These are phyloP conservation scores for Burhinus bistriatus DNA, from an alignment of 2,113 vertebrate genomes.

Conservation along the genomic window DNA sequence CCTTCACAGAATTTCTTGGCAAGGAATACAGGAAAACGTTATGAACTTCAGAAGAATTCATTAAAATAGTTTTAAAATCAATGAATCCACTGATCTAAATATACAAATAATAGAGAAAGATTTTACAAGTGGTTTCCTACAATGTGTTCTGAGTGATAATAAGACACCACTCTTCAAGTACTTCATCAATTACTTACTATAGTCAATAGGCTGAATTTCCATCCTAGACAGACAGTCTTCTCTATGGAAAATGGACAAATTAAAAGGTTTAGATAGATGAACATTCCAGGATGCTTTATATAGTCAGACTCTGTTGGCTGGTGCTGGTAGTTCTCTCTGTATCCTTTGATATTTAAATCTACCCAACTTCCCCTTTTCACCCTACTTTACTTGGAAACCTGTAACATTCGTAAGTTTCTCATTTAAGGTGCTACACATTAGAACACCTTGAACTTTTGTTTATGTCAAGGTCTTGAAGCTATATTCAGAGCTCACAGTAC, in stretches of 20 bases:
- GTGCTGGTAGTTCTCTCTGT: not conserved
- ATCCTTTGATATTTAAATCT: constrained; percentile 38
- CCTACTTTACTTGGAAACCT: not conserved
- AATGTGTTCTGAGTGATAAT: constrained; percentile 15
- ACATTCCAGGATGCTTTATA: not conserved
- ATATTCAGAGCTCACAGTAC: not conserved
- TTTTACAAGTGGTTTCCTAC: constrained; percentile 14
- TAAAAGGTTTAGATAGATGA: not conserved
- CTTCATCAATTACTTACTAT: constrained; percentile 27
- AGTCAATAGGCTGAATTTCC: constrained; percentile 22
- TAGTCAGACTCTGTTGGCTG: not conserved
- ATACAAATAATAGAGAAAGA: constrained; percentile 51
- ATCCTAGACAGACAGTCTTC: not conserved
- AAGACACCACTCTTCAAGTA: not conserved
- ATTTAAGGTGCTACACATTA: constrained; percentile 2
- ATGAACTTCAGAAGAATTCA: constrained; percentile 6
- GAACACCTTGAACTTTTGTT: not conserved
- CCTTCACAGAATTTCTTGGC: not conserved
- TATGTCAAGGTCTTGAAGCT: not conserved
- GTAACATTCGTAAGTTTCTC: not conserved
- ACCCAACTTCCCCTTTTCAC: not conserved
- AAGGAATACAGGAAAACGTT: constrained; percentile 5
- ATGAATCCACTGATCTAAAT: constrained; percentile 36
- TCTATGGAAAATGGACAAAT: not conserved
- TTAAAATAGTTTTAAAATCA: constrained; percentile 58